These are phyloP conservation scores for Sebastes kiyomatsui DNA, from an alignment of 2,797 vertebrate genomes.

Conservation along the genomic window DNA sequence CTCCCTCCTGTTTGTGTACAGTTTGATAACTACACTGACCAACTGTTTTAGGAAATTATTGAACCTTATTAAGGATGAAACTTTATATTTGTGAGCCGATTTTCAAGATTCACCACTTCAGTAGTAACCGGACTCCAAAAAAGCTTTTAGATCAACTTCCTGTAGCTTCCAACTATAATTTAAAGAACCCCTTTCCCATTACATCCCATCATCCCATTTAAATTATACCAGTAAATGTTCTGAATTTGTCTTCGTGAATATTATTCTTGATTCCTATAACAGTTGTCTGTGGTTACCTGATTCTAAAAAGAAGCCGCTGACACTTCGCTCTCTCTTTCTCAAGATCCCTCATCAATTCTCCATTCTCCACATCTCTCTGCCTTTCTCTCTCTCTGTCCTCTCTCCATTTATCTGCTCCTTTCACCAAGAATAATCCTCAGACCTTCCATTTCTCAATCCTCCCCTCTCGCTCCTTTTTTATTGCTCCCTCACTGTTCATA, in stretches of 20 bases:
- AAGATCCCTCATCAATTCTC: neutral
- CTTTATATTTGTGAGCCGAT: neutral
- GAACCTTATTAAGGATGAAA: neutral
- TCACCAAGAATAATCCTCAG: slow-evolving; percentile 44
- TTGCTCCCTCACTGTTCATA: slow-evolving; percentile 53
- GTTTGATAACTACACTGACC: no score
- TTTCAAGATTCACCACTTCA: fast-evolving
- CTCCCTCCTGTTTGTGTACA: no score
- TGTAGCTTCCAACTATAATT: neutral
- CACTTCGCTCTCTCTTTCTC: neutral
- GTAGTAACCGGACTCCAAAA: no score
- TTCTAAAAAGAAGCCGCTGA: neutral
- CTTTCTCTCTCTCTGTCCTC: neutral
- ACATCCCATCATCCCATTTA: neutral
- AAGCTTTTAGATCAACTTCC: neutral
- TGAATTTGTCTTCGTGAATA: neutral
- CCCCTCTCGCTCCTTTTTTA: slow-evolving; percentile 45
- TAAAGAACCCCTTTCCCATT: neutral
- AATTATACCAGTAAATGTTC: neutral
- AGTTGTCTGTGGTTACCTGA: neutral
- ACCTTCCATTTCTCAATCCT: slow-evolving; percentile 52
- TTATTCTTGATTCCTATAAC: neutral
- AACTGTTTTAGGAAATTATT: neutral
- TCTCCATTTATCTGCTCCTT: slow-evolving; percentile 37
- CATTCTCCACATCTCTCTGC: neutral